Conservation (phyloP, 2,888 invertebrate species). For the Heliothis peltigera region DNA sequence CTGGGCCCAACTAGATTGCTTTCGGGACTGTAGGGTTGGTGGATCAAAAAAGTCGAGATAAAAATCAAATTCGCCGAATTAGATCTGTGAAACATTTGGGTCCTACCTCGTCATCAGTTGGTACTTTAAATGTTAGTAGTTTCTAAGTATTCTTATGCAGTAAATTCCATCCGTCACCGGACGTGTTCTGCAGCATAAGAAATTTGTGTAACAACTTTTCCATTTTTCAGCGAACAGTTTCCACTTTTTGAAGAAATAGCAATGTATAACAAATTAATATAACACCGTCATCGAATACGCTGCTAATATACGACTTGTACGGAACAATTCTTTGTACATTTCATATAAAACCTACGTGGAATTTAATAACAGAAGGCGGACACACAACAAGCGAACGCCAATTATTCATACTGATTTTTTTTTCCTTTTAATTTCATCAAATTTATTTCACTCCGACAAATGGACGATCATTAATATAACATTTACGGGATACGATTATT, state of each 20-base stretch:
- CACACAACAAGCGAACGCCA: slow-evolving; percentile 66
- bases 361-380: slow-evolving; percentile 69
- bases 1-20: slow-evolving; percentile 74
- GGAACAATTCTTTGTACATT: slow-evolving; percentile 43
- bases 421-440: slow-evolving; percentile 80
- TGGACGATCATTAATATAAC: slow-evolving; percentile 77
- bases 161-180: no score
- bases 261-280: slow-evolving; percentile 31
- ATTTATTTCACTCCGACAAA: slow-evolving; percentile 83
- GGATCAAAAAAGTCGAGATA: slow-evolving; percentile 54
- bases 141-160: background rate
- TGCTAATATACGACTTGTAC: slow-evolving; percentile 45
- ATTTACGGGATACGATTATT: slow-evolving; percentile 77
- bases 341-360: slow-evolving; percentile 61
- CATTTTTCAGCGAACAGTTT: background rate
- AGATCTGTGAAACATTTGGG: background rate
- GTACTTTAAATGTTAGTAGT: background rate
- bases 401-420: slow-evolving; percentile 76
- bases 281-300: slow-evolving; percentile 5
- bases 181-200: no score
- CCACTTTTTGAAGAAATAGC: slow-evolving; percentile 17
- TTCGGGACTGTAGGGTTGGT: slow-evolving; percentile 67
- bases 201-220: no score
- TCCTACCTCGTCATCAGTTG: background rate
- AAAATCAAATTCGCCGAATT: slow-evolving; percentile 53